These are phyloP conservation scores for Caenorhabditis sp. DNA, from an alignment of 2,888 invertebrate genomes.

Conservation along the genomic window DNA sequence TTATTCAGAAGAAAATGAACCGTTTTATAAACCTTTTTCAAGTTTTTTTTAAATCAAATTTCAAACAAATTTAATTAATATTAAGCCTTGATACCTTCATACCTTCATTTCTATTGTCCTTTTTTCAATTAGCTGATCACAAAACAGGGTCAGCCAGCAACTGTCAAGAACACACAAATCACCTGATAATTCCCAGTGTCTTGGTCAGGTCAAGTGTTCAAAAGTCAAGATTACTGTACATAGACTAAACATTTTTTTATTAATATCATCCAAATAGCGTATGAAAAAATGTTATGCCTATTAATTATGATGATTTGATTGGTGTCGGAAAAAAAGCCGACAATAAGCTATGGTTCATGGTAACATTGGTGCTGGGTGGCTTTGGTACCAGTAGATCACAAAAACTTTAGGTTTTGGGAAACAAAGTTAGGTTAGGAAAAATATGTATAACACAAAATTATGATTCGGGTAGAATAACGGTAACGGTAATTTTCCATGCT, in stretches of 20 bases:
- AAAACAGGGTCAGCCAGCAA: background rate
- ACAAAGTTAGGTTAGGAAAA: too few relatives aligned
- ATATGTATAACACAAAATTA: too few relatives aligned
- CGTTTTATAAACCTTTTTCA: too few relatives aligned
- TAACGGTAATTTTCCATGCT: conserved; percentile 5
- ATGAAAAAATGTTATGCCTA: conserved; percentile 53
- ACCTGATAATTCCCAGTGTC: background rate
- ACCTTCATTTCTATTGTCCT: background rate
- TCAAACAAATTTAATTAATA: too few relatives aligned
- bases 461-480: too few relatives aligned
- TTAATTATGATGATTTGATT: conserved; percentile 38
- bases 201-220: conserved; percentile 7
- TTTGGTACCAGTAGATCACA: conserved; percentile 50
- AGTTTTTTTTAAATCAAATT: too few relatives aligned
- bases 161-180: background rate
- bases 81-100: too few relatives aligned
- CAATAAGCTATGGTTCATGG: too few relatives aligned
- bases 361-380: conserved; percentile 30
- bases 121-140: background rate
- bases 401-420: too few relatives aligned
- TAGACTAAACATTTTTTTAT: conserved; percentile 15
- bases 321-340: background rate
- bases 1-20: too few relatives aligned
- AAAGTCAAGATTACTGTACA: conserved; percentile 15
- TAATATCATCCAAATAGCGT: conserved; percentile 21